Evolutionary conservation across 2,888 invertebrate species (phyloP).

Genomic region (Sesia bembeciformis): DNA sequence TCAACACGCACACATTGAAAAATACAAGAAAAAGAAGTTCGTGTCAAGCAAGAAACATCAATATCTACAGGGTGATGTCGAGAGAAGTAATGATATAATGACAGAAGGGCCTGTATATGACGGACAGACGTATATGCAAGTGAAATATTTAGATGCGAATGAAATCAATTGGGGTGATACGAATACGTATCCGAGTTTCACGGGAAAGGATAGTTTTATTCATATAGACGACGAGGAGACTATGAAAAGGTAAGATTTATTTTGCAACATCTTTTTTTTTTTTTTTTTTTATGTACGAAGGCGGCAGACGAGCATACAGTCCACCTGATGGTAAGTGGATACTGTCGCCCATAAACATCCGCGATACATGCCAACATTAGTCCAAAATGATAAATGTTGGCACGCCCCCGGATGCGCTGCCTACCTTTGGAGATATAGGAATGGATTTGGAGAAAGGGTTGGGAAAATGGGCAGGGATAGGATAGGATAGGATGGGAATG

Average conservation of each 20-base stretch:
- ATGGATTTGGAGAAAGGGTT: too few relatives aligned
- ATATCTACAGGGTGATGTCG: conserved; percentile 21
- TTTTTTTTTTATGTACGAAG: too few relatives aligned
- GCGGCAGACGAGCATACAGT: too few relatives aligned
- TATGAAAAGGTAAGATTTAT: conserved; percentile 78
- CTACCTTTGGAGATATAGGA: too few relatives aligned
- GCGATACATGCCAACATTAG: too few relatives aligned
- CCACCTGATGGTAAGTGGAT: too few relatives aligned
- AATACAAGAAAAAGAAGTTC: conserved; percentile 45
- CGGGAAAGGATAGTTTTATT: conserved; percentile 88
- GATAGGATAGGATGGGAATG: too few relatives aligned
- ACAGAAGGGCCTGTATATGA: conserved; percentile 46
- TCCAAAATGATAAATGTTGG: too few relatives aligned
- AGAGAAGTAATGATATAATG: conserved; percentile 37
- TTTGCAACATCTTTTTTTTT: too few relatives aligned
- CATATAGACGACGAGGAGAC: conserved; percentile 91
- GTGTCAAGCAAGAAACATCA: conserved; percentile 36
- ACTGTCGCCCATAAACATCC: too few relatives aligned
- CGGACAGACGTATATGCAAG: conserved; percentile 65
- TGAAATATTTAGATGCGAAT: conserved; percentile 53
- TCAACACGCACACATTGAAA: conserved; percentile 33
- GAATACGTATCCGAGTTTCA: conserved; percentile 81
- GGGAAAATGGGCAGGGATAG: too few relatives aligned
- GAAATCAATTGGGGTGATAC: conserved; percentile 62
- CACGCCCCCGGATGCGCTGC: too few relatives aligned